A percentile compares a stretch with the other conserved stretches of the same genome.
These are phyloP conservation scores for Dolichoris vasculosae DNA, from an alignment of 1,140 invertebrate genomes.

Conservation along the genomic window DNA sequence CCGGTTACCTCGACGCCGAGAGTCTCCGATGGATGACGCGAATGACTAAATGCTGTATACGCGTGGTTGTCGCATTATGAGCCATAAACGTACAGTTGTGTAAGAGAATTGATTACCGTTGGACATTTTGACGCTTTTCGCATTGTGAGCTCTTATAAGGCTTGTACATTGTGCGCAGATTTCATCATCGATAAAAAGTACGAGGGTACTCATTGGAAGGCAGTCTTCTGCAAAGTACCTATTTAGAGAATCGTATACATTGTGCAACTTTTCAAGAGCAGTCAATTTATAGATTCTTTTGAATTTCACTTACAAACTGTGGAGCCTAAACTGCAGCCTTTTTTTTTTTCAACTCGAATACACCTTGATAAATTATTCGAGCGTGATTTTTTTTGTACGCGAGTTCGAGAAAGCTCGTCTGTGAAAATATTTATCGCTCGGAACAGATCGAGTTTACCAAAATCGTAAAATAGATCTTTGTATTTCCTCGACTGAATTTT, in stretches of 20 bases:
- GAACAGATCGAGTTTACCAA: too few species aligned
- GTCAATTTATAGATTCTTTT: constrained; percentile 18
- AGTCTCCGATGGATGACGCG: constrained; percentile 17
- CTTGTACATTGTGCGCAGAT: constrained; percentile 31
- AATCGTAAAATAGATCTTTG: too few species aligned
- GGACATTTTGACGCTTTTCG: constrained; percentile 35
- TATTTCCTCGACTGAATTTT: not conserved
- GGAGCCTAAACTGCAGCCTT: too few species aligned
- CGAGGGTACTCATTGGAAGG: constrained; percentile 37
- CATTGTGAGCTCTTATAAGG: constrained; percentile 1
- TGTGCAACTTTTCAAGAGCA: constrained; percentile 20
- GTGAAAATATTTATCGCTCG: too few species aligned
- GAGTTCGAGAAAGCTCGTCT: too few species aligned
- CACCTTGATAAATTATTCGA: too few species aligned
- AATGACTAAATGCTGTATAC: constrained; percentile 20
- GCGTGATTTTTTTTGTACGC: too few species aligned
- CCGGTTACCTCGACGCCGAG: not conserved
- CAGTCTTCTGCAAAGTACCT: constrained; percentile 46
- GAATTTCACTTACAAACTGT: not conserved
- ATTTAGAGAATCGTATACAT: constrained; percentile 35
- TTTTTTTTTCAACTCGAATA: too few species aligned
- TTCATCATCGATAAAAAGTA: constrained; percentile 35
- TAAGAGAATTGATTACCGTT: constrained; percentile 23
- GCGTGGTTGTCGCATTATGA: constrained; percentile 21
- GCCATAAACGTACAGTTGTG: constrained; percentile 43